Evolutionary conservation across 2,797 vertebrate species (phyloP).

Genomic region (Sebastes reedi): DNA sequence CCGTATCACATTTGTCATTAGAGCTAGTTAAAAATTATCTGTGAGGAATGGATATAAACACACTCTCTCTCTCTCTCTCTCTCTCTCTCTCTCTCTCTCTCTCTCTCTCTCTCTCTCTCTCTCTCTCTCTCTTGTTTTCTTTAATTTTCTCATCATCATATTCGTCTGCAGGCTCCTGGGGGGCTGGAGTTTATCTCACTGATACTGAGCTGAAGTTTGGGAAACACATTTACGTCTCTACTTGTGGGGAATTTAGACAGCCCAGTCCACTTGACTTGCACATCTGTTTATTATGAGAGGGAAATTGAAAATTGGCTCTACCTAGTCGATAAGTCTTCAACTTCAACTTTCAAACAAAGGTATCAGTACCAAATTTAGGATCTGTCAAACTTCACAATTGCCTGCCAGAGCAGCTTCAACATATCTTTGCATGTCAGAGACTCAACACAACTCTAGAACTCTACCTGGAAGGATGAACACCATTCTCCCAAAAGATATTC

Average conservation of each 20-base stretch:
- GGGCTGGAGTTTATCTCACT: background rate
- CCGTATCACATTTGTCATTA: conserved; percentile 35
- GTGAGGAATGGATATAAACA: conserved; percentile 4
- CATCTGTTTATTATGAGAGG: background rate
- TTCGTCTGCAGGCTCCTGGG: background rate
- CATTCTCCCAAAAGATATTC: background rate
- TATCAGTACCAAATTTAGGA: background rate
- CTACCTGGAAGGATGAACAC: background rate
- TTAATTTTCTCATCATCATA: background rate
- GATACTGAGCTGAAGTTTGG: background rate
- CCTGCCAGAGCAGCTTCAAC: background rate
- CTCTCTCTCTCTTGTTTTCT: background rate
- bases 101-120: too few relatives aligned
- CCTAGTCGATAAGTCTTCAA: too few relatives aligned
- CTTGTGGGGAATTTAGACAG: background rate
- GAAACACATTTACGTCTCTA: background rate
- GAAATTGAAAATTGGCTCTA: background rate
- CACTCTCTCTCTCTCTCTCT: too few relatives aligned
- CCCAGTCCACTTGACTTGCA: background rate
- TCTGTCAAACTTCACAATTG: background rate
- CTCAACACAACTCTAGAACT: background rate
- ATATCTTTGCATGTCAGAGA: background rate
- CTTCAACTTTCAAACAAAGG: background rate
- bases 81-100: too few relatives aligned
- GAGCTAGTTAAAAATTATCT: conserved; percentile 71